Base-by-base conservation (phyloP, 2,797 vertebrate species). In the Percopsis omiscomaycus region DNA sequence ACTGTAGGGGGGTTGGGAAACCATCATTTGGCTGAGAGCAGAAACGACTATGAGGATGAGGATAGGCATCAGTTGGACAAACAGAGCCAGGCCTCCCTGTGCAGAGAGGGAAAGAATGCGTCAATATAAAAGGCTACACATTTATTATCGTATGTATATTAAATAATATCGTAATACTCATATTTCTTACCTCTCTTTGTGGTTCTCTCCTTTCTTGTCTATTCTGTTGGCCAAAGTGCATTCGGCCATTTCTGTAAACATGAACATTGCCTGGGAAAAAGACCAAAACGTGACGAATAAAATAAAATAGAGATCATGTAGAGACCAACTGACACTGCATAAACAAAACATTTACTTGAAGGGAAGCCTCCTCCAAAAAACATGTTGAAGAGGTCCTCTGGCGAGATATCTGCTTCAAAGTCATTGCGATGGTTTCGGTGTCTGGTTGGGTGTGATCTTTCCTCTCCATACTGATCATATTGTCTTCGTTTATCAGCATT, bases 301-400 rank as follows among this genome's bases (percentile, higher is more conserved):
- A 37, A 6, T 15, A n/a, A 45, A 11, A 12, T 37, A 15, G 3
- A 42, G 54, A 57, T 57, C 11, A 57, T 15, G 44, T 46, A 2
- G 29, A 11, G 8, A 13, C 51, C 51, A 11, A 27, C 16, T 11
- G 10, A 12, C 51, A 11, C 51, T 15, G 13, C 12, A 49, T 54
- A 28, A 28, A 54, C 52, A 28, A 30, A 22, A 8, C 51, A 54
- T 42, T 57, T 91, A 99, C 98, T 96, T 66, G 96, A 93, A 32
- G 97, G 97, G 74, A 99, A 99, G 45, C 97, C 96, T 46, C 97
- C 96, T 28, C 98, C 97, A 64, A 99, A 99, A 85, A 99, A 99
- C 97, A 99, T 99, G 84, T 99, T 99, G 88, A 99, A 99, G 77
- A 99, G 96, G 84, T 99, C 98, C 82, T 99, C 97, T 0, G 98